These are phyloP conservation scores for Drosophila albomicans DNA, from an alignment of 1,140 invertebrate genomes.

Conservation along the genomic window DNA sequence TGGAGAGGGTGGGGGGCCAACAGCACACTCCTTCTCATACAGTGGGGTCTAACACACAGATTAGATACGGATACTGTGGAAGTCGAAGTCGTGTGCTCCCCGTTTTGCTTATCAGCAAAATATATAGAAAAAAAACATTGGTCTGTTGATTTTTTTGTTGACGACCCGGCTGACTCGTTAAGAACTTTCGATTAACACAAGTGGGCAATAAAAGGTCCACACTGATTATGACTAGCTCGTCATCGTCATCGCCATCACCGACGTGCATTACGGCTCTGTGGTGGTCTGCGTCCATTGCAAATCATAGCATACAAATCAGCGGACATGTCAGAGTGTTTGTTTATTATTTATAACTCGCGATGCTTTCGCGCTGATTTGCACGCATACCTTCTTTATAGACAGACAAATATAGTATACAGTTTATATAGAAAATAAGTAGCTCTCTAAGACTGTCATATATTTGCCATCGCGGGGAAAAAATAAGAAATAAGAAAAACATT, in stretches of 20 bases:
- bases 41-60: slow-evolving; percentile 38
- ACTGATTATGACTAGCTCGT: slow-evolving; percentile 14
- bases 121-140: too few relatives aligned
- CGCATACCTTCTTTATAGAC: background rate
- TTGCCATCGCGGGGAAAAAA: background rate
- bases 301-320: slow-evolving; percentile 45
- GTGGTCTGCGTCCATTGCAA: slow-evolving; percentile 1
- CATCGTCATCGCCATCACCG: background rate
- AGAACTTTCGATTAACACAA: background rate
- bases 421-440: background rate
- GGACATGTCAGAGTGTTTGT: slow-evolving; percentile 7
- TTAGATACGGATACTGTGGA: slow-evolving; percentile 26
- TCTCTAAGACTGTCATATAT: slow-evolving; percentile 18
- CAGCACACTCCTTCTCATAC: slow-evolving; percentile 1
- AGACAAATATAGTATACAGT: slow-evolving; percentile 30
- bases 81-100: background rate
- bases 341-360: slow-evolving; percentile 21
- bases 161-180: background rate
- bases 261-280: too few relatives aligned
- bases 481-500: background rate
- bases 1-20: background rate
- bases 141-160: too few relatives aligned
- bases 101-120: slow-evolving; percentile 2
- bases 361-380: background rate
- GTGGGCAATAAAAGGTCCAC: slow-evolving; percentile 35